Percentiles rank a stretch among this genome's conserved stretches.
These are phyloP conservation scores for Lophius piscatorius DNA, from an alignment of 2,113 vertebrate genomes.

Conservation along the genomic window DNA sequence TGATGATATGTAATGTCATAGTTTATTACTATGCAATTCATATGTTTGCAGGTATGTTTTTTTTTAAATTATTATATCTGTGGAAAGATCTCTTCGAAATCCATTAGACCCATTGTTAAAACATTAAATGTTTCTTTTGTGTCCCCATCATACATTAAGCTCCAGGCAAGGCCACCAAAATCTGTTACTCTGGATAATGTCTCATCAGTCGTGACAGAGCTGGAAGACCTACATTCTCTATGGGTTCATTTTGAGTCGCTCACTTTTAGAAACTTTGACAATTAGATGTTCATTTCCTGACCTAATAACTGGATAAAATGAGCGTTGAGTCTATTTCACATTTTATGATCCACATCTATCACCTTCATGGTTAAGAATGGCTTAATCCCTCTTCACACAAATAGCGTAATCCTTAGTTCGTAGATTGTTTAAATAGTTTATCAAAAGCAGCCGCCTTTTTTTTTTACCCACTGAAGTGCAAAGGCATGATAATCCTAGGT, in stretches of 20 bases:
- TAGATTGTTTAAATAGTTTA: constrained; percentile 30
- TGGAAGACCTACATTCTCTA: constrained; percentile 44
- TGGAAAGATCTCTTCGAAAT: too few species aligned
- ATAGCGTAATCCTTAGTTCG: constrained; percentile 5
- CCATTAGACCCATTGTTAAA: too few species aligned
- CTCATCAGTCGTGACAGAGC: constrained; percentile 31
- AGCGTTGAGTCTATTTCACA: neutral
- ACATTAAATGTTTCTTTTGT: neutral
- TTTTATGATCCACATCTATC: constrained; percentile 16
- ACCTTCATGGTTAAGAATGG: constrained; percentile 4
- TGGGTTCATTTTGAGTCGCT: constrained; percentile 12
- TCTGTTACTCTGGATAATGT: constrained; percentile 41
- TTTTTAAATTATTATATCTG: too few species aligned
- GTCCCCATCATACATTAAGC: neutral
- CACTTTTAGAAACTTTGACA: constrained; percentile 8
- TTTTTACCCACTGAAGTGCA: constrained; percentile 49
- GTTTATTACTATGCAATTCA: too few species aligned
- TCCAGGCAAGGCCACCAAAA: neutral
- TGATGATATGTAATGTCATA: too few species aligned
- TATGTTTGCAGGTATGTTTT: too few species aligned
- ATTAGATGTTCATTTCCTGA: constrained; percentile 3
- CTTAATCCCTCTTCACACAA: constrained; percentile 1
- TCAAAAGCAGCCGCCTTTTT: constrained; percentile 30
- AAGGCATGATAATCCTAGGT: constrained; percentile 68
- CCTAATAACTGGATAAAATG: constrained; percentile 13